Percentiles rank a stretch among this genome's conserved stretches.
Evolutionary conservation across 2,113 vertebrate genomes (phyloP).

Genomic region (Dasypus novemcinctus): DNA sequence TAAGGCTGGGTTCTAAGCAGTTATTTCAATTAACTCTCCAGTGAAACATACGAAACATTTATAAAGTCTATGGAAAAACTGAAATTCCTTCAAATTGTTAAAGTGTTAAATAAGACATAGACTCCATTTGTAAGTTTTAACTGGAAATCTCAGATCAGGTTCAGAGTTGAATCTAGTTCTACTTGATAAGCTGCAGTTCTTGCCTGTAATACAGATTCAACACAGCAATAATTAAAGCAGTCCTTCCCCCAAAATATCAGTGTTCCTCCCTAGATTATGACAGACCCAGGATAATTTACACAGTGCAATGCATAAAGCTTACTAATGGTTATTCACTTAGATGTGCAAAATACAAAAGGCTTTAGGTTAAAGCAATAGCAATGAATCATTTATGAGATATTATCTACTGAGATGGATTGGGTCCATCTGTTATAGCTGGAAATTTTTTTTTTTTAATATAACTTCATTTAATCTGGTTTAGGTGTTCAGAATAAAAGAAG

Average conservation of each 20-base stretch:
- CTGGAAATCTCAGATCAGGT: neutral
- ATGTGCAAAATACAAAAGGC: slow-evolving; percentile 84
- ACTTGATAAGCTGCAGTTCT: slow-evolving; percentile 2
- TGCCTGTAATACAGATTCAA: neutral
- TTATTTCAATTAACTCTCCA: slow-evolving; percentile 55
- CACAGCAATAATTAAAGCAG: neutral
- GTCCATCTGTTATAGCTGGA: slow-evolving; percentile 83
- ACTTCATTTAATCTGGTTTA: slow-evolving; percentile 73
- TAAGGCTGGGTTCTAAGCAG: slow-evolving; percentile 34
- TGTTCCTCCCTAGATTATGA: slow-evolving; percentile 66
- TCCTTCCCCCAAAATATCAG: neutral
- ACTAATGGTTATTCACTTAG: slow-evolving; percentile 82
- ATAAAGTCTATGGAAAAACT: slow-evolving; percentile 7
- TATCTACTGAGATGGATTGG: slow-evolving; percentile 85
- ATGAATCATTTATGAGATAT: slow-evolving; percentile 89
- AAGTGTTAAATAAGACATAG: slow-evolving; percentile 25
- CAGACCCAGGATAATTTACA: slow-evolving; percentile 73
- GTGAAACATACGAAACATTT: slow-evolving; percentile 36
- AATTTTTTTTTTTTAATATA: slow-evolving; percentile 67
- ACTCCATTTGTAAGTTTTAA: slow-evolving; percentile 45
- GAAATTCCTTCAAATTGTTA: slow-evolving; percentile 21
- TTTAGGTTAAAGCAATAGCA: slow-evolving; percentile 84
- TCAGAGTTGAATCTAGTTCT: slow-evolving; percentile 36
- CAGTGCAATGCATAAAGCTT: slow-evolving; percentile 75
- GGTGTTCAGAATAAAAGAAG: slow-evolving; percentile 58